These are phyloP conservation scores for Amiota mariae DNA, from an alignment of 2,888 invertebrate species.

Conservation along the genomic window DNA sequence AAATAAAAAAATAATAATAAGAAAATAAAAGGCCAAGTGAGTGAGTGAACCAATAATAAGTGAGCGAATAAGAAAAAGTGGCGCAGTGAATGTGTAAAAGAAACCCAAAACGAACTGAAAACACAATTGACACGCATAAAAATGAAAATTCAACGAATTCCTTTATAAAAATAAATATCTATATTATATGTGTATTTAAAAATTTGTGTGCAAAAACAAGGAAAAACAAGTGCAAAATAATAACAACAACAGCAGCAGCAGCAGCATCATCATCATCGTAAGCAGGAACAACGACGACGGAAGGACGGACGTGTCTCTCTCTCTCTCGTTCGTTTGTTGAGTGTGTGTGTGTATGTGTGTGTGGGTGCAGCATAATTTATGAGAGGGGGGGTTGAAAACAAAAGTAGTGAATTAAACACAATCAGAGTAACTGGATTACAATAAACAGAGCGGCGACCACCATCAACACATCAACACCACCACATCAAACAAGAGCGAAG, in stretches of 20 bases:
- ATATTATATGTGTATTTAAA: constrained; percentile 43
- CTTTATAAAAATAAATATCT: constrained; percentile 49
- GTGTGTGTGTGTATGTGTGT: constrained; percentile 12
- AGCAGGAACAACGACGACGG: constrained; percentile 5
- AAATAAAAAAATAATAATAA: not conserved
- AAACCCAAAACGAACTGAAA: constrained; percentile 42
- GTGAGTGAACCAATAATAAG: too few relatives aligned
- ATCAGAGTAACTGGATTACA: too few relatives aligned
- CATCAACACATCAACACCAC: too few relatives aligned
- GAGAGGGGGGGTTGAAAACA: not conserved
- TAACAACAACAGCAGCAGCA: not conserved
- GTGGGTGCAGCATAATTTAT: constrained; percentile 11
- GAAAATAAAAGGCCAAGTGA: not conserved
- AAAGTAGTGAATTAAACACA: too few relatives aligned
- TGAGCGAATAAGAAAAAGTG: constrained; percentile 19
- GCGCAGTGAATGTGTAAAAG: constrained; percentile 38
- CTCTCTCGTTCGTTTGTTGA: not conserved
- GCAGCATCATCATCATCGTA: not conserved
- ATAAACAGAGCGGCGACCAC: too few relatives aligned
- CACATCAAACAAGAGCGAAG: too few relatives aligned
- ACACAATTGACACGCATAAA: constrained; percentile 63
- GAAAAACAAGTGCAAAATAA: constrained; percentile 22
- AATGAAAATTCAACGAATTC: constrained; percentile 42
- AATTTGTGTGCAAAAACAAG: constrained; percentile 40
- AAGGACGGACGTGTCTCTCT: constrained; percentile 1